Evolutionary conservation across 2,113 vertebrate genomes (phyloP), one percentile per base, ranked within the genome.

Genomic region (Forbesichthys agassizii): DNA sequence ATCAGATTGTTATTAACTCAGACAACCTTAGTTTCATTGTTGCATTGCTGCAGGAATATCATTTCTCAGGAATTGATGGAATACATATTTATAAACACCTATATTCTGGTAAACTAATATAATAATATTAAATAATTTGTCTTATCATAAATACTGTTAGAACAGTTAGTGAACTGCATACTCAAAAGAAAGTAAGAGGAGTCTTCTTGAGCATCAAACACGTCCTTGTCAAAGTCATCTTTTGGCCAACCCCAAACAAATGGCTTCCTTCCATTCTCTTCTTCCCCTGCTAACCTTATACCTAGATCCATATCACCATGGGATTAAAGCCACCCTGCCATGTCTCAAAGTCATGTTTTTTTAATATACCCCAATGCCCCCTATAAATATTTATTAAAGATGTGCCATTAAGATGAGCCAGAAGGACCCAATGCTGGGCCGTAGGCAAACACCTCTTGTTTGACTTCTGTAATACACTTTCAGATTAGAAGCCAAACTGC

Each of bases 371-470:
- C 75, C 75, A 67, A 70, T 69, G 86, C 70, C 79, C 73, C 61
- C 79, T 88, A 89, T 92, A 92, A 92, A 93, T 91, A 92, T 91
- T 86, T 90, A 92, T 90, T 80, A 77, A 90, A 91, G 90, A 88
- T 85, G 80, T 79, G 54, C 79, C 73, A 83, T 89, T 89, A 90
- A 88, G 85, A 89, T 85, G 66, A 73, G 72, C 74, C 77, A 75
- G 69, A 79, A 76, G 83, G 73, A 79, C 72, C 64, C 61, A n/a
- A 61, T 20, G 70, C 69, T 66, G 57, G 75, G 73, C 79, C 49
- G 60, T 76, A 62, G 75, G 89, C 81, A 93, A 92, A 92, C 90
- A 90, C 65, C 60, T 77, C 74, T 68, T 91, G 86, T 91, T 93
- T 90, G 83, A 89, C 87, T 89, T 88, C 60, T 75, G 74, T 85